phyloP scores from a whole-genome alignment of 1,140 invertebrate genomes.

The Alviniconcha marisindica region DNA sequence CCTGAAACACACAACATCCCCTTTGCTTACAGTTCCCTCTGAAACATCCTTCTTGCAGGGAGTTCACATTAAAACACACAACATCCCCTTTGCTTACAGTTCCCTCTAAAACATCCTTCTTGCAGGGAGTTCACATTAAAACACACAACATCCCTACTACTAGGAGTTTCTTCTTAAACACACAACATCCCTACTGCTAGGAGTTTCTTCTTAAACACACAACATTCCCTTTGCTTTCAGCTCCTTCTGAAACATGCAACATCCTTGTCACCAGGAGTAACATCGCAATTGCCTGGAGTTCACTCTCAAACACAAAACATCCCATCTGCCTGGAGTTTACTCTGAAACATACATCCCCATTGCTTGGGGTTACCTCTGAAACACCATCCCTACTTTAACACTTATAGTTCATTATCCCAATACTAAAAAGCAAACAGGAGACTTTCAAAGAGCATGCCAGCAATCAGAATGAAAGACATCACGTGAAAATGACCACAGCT shows the following conservation, averaged over 20 bases:
- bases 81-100: background rate
- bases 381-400: no score
- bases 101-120: background rate
- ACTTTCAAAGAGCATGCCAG: no score
- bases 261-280: background rate
- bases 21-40: background rate
- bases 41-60: no score
- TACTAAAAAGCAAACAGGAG: no score
- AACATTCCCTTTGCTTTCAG: background rate
- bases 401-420: no score
- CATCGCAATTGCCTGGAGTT: no score
- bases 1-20: slow-evolving; percentile 76
- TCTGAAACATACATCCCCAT: no score
- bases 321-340: background rate
- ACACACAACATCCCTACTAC: background rate
- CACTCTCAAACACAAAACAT: no score
- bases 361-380: no score
- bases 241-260: background rate
- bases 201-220: slow-evolving; percentile 91
- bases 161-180: background rate
- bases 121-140: slow-evolving; percentile 96
- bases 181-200: no score
- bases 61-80: slow-evolving; percentile 88
- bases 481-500: no score
- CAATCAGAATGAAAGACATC: no score